A percentile compares a stretch with the other conserved stretches of the same genome.
Conservation (phyloP, 2,113 vertebrate genomes). For the Elephantulus edwardii region DNA sequence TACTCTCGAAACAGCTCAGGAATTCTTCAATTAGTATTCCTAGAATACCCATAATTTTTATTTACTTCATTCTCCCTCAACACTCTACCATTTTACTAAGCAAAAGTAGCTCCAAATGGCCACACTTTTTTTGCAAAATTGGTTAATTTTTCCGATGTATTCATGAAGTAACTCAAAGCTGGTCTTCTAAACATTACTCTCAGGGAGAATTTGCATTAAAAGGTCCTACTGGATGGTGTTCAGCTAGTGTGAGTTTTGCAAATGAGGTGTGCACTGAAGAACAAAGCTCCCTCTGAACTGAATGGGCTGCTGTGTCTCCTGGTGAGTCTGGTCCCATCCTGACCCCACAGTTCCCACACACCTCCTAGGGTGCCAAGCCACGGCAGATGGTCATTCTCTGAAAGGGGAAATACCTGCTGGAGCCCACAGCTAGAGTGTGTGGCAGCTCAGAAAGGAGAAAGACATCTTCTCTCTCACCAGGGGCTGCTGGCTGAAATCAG, state of each 20-base stretch:
- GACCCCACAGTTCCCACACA: neutral
- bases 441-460: neutral
- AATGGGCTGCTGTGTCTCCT: neutral
- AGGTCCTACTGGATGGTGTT: neutral
- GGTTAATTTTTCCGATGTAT: neutral
- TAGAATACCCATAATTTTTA: neutral
- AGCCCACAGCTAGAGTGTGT: neutral
- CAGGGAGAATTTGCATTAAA: neutral
- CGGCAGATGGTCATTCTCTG: neutral
- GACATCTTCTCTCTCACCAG: neutral
- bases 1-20: neutral
- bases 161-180: neutral
- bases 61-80: neutral
- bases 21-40: neutral
- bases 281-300: neutral
- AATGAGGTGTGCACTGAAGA: neutral
- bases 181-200: neutral
- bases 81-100: neutral
- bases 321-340: neutral
- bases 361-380: neutral
- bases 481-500: neutral
- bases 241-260: neutral
- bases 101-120: constrained; percentile 3
- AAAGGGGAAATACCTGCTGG: neutral
- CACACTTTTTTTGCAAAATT: neutral